These are phyloP conservation scores for Drosophila demipolita DNA, from an alignment of 2,888 invertebrate genomes.

Conservation along the genomic window DNA sequence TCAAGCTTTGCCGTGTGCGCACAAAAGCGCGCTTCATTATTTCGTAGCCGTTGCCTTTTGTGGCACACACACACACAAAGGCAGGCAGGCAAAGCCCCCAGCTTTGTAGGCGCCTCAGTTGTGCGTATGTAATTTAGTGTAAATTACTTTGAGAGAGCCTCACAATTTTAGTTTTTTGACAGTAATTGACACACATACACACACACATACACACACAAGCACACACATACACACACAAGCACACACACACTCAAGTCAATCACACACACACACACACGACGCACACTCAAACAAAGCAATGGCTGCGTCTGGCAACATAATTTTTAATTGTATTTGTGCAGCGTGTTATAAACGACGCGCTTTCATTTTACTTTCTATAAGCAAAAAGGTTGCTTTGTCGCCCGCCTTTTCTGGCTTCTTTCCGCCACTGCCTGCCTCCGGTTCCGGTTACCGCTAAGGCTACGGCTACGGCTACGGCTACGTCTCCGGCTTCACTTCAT, in stretches of 20 bases:
- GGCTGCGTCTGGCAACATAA: constrained; percentile 59
- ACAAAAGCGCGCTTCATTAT: constrained; percentile 73
- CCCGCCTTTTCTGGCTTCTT: constrained; percentile 19
- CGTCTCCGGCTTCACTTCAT: not conserved
- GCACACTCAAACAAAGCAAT: constrained; percentile 11
- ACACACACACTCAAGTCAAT: constrained; percentile 3
- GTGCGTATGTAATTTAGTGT: constrained; percentile 75
- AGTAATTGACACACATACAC: constrained; percentile 45
- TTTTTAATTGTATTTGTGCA: constrained; percentile 72
- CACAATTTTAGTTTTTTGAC: constrained; percentile 63
- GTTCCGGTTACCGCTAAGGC: no score
- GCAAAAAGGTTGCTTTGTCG: constrained; percentile 44
- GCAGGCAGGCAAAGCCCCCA: constrained; percentile 18
- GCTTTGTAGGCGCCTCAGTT: constrained; percentile 53
- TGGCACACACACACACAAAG: constrained; percentile 24
- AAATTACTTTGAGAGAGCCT: constrained; percentile 72
- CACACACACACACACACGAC: constrained; percentile 19
- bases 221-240: constrained; percentile 12
- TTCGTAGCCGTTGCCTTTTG: constrained; percentile 67
- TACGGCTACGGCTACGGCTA: no score
- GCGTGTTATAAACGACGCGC: constrained; percentile 57
- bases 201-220: constrained; percentile 5
- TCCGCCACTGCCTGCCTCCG: not conserved
- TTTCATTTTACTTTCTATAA: constrained; percentile 39
- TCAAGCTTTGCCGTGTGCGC: constrained; percentile 52